Evolutionary conservation across 2,888 invertebrate genomes (phyloP).

Genomic region (Drosophila flavopinicola): DNA sequence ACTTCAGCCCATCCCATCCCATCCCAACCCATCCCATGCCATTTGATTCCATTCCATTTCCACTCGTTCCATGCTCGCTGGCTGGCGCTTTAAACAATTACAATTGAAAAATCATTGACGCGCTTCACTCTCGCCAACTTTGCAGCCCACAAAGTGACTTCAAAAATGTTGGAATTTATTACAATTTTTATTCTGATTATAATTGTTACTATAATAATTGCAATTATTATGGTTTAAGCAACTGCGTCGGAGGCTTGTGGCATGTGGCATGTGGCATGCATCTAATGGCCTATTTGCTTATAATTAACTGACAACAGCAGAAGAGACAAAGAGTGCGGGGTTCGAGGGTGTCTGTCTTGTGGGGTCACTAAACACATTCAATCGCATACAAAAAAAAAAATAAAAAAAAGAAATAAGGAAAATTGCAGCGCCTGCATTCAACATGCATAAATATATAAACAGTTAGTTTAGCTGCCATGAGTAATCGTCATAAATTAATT

Average conservation of each 20-base stretch:
- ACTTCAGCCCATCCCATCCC: slow-evolving; percentile 12
- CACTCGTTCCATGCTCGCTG: slow-evolving; percentile 16
- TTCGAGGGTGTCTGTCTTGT: neutral
- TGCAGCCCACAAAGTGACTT: slow-evolving; percentile 61
- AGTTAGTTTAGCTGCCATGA: slow-evolving; percentile 82
- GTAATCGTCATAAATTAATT: slow-evolving; percentile 84
- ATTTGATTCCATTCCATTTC: slow-evolving; percentile 16
- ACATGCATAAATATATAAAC: slow-evolving; percentile 59
- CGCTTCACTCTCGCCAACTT: slow-evolving; percentile 61
- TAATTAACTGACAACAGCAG: slow-evolving; percentile 54
- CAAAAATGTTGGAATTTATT: slow-evolving; percentile 56
- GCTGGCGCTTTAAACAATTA: slow-evolving; percentile 79
- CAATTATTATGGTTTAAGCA: slow-evolving; percentile 1
- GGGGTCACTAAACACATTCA: slow-evolving; percentile 6
- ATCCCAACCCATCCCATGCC: slow-evolving; percentile 19
- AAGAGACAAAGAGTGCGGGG: neutral
- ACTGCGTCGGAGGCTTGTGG: neutral
- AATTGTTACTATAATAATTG: slow-evolving; percentile 7
- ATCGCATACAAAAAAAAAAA: slow-evolving; percentile 14
- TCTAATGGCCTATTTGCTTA: slow-evolving; percentile 57
- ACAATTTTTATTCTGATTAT: slow-evolving; percentile 8
- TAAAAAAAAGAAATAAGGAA: neutral
- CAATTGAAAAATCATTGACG: slow-evolving; percentile 82
- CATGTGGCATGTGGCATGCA: slow-evolving; percentile 42
- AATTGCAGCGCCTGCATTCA: slow-evolving; percentile 31